Base-by-base conservation (phyloP, 2,797 vertebrate genomes). In the Betta splendens region DNA sequence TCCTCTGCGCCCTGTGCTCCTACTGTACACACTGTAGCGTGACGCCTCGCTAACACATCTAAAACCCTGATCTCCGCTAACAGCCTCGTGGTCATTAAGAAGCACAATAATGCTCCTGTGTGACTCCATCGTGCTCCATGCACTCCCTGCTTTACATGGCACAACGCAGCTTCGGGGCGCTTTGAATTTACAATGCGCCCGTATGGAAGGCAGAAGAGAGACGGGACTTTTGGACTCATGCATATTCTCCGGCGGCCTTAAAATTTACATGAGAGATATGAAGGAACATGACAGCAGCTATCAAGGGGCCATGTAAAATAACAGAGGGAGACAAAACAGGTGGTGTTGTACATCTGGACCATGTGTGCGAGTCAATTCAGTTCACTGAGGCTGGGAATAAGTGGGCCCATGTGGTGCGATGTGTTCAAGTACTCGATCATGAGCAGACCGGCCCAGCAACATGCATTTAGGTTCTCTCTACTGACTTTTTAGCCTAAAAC, bases 301-400 rank as follows among this genome's bases (percentile, higher is more conserved):
- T 80, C 73, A 69, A 61, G 64, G 72, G 56, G 65, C 71, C 71
- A 81, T 73, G 75, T 81, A 75, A 66, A 83, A 72, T 55, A 69
- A 75, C 49, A 77, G 79, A 71, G 9, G 39, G 50, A 15, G 62
- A 58, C 66, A 67, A 77, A 85, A 75, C 85, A 89, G 68, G 87
- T 91, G 87, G 87, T 91, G 87, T 87, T 84, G 71, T 64, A 69
- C 80, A 86, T 86, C 83, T 85, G 85, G 80, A 56, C 31, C 5
- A 53, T 54, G 65, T 65, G 40, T 37, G 77, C 79, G n/a, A n/a
- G n/a, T n/a, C 81, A 82, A 63, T 74, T 72, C 62, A 49, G 70
- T 77, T 84, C 80, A 80, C 71, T 77, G 71, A 77, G 78, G 62
- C 44, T 64, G 51, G 84, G 5, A 33, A 33, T 33, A 83, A 88